phyloP scores from a whole-genome alignment of 2,113 vertebrate species.

The Ia io region DNA sequence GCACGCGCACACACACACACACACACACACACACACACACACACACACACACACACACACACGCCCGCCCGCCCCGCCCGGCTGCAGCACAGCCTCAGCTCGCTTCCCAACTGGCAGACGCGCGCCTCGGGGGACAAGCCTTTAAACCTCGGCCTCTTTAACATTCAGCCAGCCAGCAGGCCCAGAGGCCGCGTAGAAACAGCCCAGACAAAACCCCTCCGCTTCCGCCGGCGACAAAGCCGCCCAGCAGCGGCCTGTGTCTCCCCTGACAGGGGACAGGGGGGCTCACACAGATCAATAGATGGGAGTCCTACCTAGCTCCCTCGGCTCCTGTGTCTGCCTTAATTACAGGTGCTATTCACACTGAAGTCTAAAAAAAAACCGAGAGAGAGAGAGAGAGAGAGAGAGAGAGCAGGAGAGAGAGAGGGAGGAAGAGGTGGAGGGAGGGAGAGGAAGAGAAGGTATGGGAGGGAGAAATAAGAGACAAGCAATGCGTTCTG shows the following conservation, averaged over 20 bases:
- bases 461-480: constrained; percentile 35
- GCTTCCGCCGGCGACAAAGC: constrained; percentile 88
- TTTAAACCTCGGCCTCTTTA: constrained; percentile 98
- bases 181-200: constrained; percentile 90
- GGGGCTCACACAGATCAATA: constrained; percentile 89
- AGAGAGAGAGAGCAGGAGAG: neutral
- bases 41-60: no score
- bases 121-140: constrained; percentile 91
- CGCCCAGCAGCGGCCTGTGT: constrained; percentile 86
- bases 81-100: constrained; percentile 82
- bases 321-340: constrained; percentile 71
- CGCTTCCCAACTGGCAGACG: constrained; percentile 91
- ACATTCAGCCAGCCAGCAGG: constrained; percentile 98
- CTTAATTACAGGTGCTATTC: constrained; percentile 84
- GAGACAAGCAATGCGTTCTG: constrained; percentile 32
- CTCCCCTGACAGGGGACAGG: constrained; percentile 87
- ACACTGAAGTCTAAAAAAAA: constrained; percentile 46
- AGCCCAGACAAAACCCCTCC: constrained; percentile 82
- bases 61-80: no score
- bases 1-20: no score
- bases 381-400: neutral
- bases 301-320: constrained; percentile 84
- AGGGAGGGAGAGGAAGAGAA: no score
- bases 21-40: no score
- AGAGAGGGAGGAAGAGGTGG: neutral